Percentiles rank a stretch among this genome's conserved stretches.
Evolutionary conservation across 2,888 invertebrate species (phyloP).

Genomic region (Pseudanteris insignis): DNA sequence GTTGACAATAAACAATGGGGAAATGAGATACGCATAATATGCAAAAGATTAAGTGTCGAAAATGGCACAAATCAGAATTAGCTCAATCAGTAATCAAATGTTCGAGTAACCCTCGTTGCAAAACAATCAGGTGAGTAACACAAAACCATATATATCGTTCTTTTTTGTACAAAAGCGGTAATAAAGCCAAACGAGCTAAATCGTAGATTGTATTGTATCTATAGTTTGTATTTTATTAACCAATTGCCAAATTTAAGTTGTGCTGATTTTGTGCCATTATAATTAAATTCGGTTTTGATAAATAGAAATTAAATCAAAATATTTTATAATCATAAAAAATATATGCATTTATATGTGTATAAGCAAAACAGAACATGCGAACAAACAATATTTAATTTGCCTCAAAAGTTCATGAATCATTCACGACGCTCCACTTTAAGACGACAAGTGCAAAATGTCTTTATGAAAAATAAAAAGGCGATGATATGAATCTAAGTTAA

Average conservation of each 20-base stretch:
- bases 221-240: too few relatives aligned
- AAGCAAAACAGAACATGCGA: conserved; percentile 6
- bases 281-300: not conserved
- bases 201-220: too few relatives aligned
- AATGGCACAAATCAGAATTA: conserved; percentile 38
- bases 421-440: conserved; percentile 31
- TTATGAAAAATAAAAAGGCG: conserved; percentile 6
- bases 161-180: conserved; percentile 49
- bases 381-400: conserved; percentile 31
- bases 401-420: conserved; percentile 14
- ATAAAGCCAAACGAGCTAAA: conserved; percentile 4
- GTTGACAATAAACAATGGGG: too few relatives aligned
- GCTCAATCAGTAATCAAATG: conserved; percentile 50
- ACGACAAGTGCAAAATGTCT: too few relatives aligned
- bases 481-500: too few relatives aligned
- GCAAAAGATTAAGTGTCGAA: conserved; percentile 16
- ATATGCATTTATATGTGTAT: too few relatives aligned
- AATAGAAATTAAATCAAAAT: not conserved
- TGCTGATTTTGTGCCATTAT: conserved; percentile 7
- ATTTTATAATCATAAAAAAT: too few relatives aligned
- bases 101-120: conserved; percentile 62
- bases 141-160: conserved; percentile 54
- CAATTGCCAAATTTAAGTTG: too few relatives aligned
- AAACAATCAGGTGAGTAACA: conserved; percentile 65
- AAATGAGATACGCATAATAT: too few relatives aligned